These are phyloP conservation scores for Ispidina lecontei DNA, from an alignment of 2,797 vertebrate species.

Conservation along the genomic window DNA sequence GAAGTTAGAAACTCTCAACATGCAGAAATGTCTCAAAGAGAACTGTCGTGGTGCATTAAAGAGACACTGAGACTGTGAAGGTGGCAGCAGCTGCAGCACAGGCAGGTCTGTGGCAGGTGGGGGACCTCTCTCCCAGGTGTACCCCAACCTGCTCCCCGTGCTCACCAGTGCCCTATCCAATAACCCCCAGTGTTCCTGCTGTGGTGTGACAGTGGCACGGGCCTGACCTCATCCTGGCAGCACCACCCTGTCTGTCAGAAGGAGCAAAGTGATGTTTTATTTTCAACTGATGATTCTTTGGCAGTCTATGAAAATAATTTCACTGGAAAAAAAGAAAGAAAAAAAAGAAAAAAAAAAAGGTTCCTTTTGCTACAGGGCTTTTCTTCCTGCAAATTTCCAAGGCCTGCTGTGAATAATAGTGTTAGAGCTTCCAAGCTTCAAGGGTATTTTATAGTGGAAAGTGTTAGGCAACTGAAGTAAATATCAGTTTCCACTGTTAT, in stretches of 20 bases:
- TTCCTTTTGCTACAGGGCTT: slow-evolving; percentile 20
- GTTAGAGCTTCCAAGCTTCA: slow-evolving; percentile 14
- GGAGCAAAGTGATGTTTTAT: background rate
- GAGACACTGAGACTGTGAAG: background rate
- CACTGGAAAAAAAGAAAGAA: background rate
- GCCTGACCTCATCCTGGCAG: background rate
- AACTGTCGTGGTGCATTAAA: background rate
- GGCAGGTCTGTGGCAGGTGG: background rate
- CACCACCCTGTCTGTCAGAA: background rate
- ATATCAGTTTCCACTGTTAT: slow-evolving; percentile 8
- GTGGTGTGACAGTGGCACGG: background rate
- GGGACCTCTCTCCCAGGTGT: background rate
- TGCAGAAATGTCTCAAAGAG: background rate
- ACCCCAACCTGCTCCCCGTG: accelerated
- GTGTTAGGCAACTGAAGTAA: slow-evolving; percentile 49
- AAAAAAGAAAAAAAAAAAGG: background rate
- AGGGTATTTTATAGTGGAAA: slow-evolving; percentile 45
- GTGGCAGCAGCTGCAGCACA: background rate
- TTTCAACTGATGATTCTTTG: background rate
- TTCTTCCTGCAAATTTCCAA: slow-evolving; percentile 43
- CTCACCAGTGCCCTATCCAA: background rate
- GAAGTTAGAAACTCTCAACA: background rate
- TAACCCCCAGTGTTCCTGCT: background rate
- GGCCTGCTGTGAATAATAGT: slow-evolving; percentile 41
- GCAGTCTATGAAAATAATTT: slow-evolving; percentile 16